Base-by-base conservation (phyloP, 2,888 invertebrate genomes). In the Cantharis flavilabris region DNA sequence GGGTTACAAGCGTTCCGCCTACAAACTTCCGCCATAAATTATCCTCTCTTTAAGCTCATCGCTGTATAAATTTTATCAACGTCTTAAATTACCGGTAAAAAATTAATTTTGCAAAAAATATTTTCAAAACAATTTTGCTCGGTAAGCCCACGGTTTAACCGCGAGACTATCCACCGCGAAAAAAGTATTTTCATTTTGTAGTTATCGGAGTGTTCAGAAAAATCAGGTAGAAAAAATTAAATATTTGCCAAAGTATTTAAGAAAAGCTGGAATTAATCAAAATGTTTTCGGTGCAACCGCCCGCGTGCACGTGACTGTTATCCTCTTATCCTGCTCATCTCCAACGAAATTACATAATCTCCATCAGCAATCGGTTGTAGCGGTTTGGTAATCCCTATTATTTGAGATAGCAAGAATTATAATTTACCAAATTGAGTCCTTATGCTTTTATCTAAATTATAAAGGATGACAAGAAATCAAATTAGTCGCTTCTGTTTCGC, bases 271-370 rank as follows among this genome's bases (percentile, higher is more conserved):
- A 49, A 49, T 49, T 49, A 49, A 49, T 49, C 49, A 49, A n/a
- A 49, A 49, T 30, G 49, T n/a, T 49, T 49, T n/a, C 2, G n/a
- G 49, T n/a, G 49, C n/a, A 49, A n/a, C 49, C 49, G 49, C 49
- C 13, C 69, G 30, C 72, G 69, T 7, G 28, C 77, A 75, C 77
- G 77, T 77, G 77, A 4, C 70, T 62, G 20, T 72, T 62, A 77
- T 72, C 75, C 70, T 75, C 74, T 75, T 71, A 77, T 77, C 72
- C n/a, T 13, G 30, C 73, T 73, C 71, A 73, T 77, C 69, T 62
- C 9, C 33, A 26, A 33, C 69, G 62, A 14, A 77, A 71, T 72
- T 71, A 70, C 62, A 9, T 75, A 77, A 77, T 75, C 77, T 70
- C 28, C 28, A 30, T 9, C 49, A 49, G 69, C 62, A 77, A 77